Percentiles rank a stretch among this genome's conserved stretches.
Evolutionary conservation across 2,888 invertebrate genomes (phyloP).

Genomic region (Cremastinae sp.): DNA sequence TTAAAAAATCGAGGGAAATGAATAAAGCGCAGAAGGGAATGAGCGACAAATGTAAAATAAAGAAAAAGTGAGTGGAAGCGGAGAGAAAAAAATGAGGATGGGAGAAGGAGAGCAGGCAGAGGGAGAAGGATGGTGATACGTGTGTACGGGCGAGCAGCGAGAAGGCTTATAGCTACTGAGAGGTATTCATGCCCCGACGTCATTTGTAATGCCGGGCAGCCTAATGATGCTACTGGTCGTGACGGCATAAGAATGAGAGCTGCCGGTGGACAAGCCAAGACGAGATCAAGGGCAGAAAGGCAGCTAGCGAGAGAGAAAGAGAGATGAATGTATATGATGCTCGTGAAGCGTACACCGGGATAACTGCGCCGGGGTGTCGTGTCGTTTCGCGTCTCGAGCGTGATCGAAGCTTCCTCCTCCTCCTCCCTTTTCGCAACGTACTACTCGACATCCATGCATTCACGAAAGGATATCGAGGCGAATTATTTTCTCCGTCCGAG

Average conservation of each 20-base stretch:
- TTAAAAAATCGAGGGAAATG: constrained; percentile 33
- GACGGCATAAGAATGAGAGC: constrained; percentile 71
- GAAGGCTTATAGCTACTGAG: constrained; percentile 46
- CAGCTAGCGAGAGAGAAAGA: constrained; percentile 1
- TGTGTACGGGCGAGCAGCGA: too few relatives aligned
- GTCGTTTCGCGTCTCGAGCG: constrained; percentile 53
- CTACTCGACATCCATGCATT: too few relatives aligned
- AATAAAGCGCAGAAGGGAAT: constrained; percentile 5
- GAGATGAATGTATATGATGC: constrained; percentile 8
- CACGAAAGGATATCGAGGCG: too few relatives aligned
- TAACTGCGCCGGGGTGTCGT: constrained; percentile 46
- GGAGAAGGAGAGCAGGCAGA: too few relatives aligned
- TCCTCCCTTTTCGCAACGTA: too few relatives aligned
- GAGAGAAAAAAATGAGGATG: too few relatives aligned
- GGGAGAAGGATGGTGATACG: too few relatives aligned
- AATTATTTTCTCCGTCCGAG: too few relatives aligned
- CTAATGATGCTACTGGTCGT: constrained; percentile 74
- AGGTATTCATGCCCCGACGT: constrained; percentile 65
- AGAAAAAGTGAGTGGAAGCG: constrained; percentile 38
- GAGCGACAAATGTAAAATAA: constrained; percentile 21
- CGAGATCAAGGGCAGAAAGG: constrained; percentile 41
- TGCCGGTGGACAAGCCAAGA: constrained; percentile 55
- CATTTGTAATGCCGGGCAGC: constrained; percentile 72
- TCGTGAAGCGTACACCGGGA: constrained; percentile 36
- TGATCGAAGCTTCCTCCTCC: constrained; percentile 44